phyloP scores from a whole-genome alignment of 2,113 vertebrate species.

The Baryphthengus martii region DNA sequence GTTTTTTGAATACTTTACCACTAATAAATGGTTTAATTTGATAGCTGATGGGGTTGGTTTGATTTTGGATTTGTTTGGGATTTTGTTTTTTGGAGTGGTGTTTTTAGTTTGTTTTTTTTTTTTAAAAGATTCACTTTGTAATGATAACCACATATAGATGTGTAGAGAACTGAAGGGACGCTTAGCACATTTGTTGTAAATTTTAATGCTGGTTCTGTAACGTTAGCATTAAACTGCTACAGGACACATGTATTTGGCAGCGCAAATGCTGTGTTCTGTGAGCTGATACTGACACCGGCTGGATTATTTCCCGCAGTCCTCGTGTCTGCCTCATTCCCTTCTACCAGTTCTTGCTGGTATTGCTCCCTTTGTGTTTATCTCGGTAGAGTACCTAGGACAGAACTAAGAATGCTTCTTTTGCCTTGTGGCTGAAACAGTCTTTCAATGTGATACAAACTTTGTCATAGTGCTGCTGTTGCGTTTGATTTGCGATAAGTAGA shows the following conservation, averaged over 20 bases:
- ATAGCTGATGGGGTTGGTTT: background rate
- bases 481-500: background rate
- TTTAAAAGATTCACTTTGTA: background rate
- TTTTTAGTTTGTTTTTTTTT: background rate
- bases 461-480: background rate
- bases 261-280: background rate
- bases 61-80: background rate
- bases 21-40: background rate
- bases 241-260: background rate
- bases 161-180: background rate
- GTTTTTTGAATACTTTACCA: background rate
- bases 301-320: background rate
- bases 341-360: background rate
- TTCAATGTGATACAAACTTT: accelerated
- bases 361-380: background rate
- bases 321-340: background rate
- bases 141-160: background rate
- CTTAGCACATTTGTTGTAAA: background rate
- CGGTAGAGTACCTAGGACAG: background rate
- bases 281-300: background rate
- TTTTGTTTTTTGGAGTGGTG: background rate
- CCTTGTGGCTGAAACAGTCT: background rate
- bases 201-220: background rate
- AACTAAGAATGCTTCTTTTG: background rate
- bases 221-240: accelerated